Evolutionary conservation across 2,888 invertebrate genomes (phyloP).

Genomic region (Acanthococcus lagerstroemiae): DNA sequence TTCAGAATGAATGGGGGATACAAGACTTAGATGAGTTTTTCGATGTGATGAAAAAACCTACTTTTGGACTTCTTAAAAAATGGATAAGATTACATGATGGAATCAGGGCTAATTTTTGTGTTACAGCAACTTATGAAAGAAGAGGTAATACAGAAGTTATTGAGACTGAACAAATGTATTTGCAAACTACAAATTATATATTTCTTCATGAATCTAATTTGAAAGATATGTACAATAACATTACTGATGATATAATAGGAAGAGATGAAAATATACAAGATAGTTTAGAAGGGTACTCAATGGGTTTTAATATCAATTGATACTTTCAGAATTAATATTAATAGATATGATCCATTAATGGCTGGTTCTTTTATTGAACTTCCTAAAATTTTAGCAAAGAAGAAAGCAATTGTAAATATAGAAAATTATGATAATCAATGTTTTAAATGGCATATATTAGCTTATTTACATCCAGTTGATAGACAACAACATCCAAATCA

Average conservation of each 20-base stretch:
- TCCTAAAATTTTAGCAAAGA: neutral
- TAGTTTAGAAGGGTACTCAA: constrained; percentile 7
- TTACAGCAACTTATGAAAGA: neutral
- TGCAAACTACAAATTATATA: constrained; percentile 3
- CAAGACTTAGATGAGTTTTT: constrained; percentile 1
- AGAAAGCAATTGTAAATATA: neutral
- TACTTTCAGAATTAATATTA: constrained; percentile 1
- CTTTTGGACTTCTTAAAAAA: constrained; percentile 10
- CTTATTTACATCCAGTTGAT: neutral
- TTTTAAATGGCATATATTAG: constrained; percentile 1
- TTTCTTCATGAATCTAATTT: constrained; percentile 1
- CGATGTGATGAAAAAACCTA: neutral
- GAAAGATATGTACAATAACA: neutral
- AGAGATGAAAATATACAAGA: constrained; percentile 8
- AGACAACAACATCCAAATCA: neutral
- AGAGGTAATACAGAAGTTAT: neutral
- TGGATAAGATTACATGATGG: neutral
- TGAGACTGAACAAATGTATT: constrained; percentile 4
- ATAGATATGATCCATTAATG: constrained; percentile 4
- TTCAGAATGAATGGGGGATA: constrained; percentile 5
- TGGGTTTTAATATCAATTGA: constrained; percentile 8
- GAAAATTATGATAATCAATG: constrained; percentile 11
- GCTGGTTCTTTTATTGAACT: constrained; percentile 7
- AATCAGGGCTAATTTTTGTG: constrained; percentile 10
- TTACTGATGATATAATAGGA: constrained; percentile 4